Conservation (phyloP, 2,113 vertebrate species). For the Sinocyclocheilus anophthalmus region DNA sequence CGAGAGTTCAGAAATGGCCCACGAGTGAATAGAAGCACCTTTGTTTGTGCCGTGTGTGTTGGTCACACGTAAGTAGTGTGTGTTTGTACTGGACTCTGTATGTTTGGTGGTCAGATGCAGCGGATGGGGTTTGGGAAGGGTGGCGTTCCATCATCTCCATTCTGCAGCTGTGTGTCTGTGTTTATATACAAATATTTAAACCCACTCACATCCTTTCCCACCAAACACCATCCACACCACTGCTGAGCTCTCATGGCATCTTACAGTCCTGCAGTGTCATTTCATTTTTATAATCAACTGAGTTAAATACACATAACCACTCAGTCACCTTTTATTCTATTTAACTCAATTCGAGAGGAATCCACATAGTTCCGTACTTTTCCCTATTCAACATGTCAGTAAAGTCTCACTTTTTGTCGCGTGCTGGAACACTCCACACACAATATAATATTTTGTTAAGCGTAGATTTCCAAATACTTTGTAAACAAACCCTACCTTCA, state of each 20-base stretch:
- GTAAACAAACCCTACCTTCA: no score
- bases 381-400: no score
- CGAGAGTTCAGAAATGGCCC: constrained; percentile 3
- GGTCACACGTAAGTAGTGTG: constrained; percentile 25
- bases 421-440: no score
- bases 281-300: not conserved
- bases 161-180: constrained; percentile 72
- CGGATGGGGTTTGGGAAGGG: constrained; percentile 69
- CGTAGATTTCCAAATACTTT: no score
- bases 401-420: no score
- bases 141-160: constrained; percentile 59
- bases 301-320: not conserved
- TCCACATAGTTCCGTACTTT: no score
- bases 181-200: constrained; percentile 62
- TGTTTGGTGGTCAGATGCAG: constrained; percentile 66
- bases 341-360: no score
- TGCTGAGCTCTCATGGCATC: constrained; percentile 50
- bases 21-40: constrained; percentile 46
- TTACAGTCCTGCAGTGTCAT: not conserved
- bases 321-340: no score
- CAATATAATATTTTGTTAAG: no score
- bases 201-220: constrained; percentile 59
- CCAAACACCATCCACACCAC: constrained; percentile 48
- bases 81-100: constrained; percentile 57
- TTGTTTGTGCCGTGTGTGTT: constrained; percentile 42